Evolutionary conservation across 1,140 invertebrate genomes (phyloP).

Genomic region (Apocrypta bakeri): DNA sequence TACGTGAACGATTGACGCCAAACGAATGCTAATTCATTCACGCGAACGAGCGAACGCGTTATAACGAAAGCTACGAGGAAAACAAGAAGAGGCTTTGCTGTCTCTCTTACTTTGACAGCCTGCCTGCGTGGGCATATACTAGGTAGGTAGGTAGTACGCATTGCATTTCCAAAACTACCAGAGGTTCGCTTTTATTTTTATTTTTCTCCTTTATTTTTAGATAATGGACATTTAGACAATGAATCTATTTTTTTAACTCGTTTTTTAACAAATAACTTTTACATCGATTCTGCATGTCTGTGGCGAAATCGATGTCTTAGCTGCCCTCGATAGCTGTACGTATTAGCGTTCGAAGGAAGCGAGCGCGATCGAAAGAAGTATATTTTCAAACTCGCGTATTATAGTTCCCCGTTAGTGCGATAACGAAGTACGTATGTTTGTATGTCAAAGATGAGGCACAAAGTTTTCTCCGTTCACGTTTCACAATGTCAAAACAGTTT

Average conservation of each 20-base stretch:
- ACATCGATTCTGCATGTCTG: not conserved
- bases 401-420: too few relatives aligned
- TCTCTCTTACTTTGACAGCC: not conserved
- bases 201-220: constrained; percentile 41
- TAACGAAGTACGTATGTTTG: too few relatives aligned
- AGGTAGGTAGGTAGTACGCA: not conserved
- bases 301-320: too few relatives aligned
- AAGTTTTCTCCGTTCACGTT: not conserved
- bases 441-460: not conserved
- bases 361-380: too few relatives aligned
- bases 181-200: too few relatives aligned
- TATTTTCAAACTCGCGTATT: too few relatives aligned
- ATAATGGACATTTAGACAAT: constrained; percentile 30
- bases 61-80: not conserved
- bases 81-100: not conserved
- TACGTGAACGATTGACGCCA: not conserved
- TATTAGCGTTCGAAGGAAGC: too few relatives aligned
- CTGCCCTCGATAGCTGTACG: too few relatives aligned
- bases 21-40: constrained; percentile 36
- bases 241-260: constrained; percentile 2
- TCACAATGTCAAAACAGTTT: not conserved
- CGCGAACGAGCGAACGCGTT: not conserved
- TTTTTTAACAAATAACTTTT: constrained; percentile 16
- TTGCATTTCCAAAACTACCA: not conserved
- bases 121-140: too few relatives aligned